Percentiles rank a stretch among this genome's conserved stretches.
These are phyloP conservation scores for Cynocephalus volans DNA, from an alignment of 2,113 vertebrate genomes.

Conservation along the genomic window DNA sequence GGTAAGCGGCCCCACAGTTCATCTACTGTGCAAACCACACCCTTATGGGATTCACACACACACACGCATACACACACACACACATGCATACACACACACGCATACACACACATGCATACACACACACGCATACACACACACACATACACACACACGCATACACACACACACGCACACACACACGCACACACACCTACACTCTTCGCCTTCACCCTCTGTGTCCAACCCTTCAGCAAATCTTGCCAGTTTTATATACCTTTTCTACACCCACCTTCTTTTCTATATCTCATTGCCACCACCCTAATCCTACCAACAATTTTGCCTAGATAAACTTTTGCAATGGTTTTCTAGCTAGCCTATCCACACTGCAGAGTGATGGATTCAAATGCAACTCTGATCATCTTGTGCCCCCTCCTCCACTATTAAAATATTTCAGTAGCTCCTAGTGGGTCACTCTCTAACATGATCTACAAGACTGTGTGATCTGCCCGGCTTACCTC, in stretches of 20 bases:
- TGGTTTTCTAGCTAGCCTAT: background rate
- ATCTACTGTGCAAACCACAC: background rate
- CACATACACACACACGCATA: too few relatives aligned
- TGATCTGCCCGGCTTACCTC: background rate
- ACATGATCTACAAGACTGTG: accelerated
- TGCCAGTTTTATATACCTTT: background rate
- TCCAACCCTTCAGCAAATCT: background rate
- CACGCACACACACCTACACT: too few relatives aligned
- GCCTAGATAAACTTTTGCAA: background rate
- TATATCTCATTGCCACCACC: background rate
- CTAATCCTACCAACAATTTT: background rate
- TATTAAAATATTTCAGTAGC: background rate
- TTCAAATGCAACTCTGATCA: background rate
- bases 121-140: too few relatives aligned
- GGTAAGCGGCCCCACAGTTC: accelerated
- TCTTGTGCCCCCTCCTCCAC: background rate
- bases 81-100: too few relatives aligned
- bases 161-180: too few relatives aligned
- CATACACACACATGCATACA: too few relatives aligned
- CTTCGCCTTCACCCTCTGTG: background rate
- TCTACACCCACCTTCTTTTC: background rate
- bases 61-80: too few relatives aligned
- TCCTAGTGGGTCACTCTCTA: background rate
- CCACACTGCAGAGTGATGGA: background rate
- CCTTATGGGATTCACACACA: accelerated